These are phyloP conservation scores for Etheostoma nigrum DNA, from an alignment of 2,797 vertebrate species.

Conservation along the genomic window DNA sequence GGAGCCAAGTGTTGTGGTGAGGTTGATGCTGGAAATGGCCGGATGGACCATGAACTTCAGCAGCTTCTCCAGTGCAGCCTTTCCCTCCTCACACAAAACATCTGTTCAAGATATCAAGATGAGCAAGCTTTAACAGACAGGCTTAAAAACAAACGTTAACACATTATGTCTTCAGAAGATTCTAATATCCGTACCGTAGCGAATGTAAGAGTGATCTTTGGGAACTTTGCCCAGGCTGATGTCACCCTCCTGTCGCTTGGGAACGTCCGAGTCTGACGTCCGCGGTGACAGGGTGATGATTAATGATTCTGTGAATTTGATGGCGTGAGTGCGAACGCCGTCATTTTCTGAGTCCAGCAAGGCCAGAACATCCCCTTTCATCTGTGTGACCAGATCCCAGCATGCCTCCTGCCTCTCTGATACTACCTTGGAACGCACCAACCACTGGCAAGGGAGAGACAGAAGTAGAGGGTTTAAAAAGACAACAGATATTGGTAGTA, in stretches of 20 bases:
- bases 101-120: conserved; percentile 57
- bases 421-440: conserved; percentile 89
- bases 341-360: conserved; percentile 95
- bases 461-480: conserved; percentile 1
- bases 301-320: conserved; percentile 95
- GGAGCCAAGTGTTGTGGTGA: conserved; percentile 93
- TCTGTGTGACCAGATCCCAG: conserved; percentile 95
- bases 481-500: background rate
- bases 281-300: conserved; percentile 94
- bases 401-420: conserved; percentile 94
- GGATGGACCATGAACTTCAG: conserved; percentile 98
- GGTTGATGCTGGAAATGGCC: conserved; percentile 96
- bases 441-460: conserved; percentile 85
- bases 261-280: conserved; percentile 90
- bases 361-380: conserved; percentile 92
- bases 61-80: conserved; percentile 91
- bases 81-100: conserved; percentile 90
- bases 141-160: background rate
- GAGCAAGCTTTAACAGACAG: background rate
- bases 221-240: conserved; percentile 94
- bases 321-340: conserved; percentile 94
- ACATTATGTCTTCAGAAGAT: too few species aligned
- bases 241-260: conserved; percentile 92
- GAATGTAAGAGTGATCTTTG: conserved; percentile 91
- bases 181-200: conserved; percentile 83